Evolutionary conservation across 2,888 invertebrate species (phyloP), one percentile per base, ranked within the genome.

Genomic region (Dioctria linearis): DNA sequence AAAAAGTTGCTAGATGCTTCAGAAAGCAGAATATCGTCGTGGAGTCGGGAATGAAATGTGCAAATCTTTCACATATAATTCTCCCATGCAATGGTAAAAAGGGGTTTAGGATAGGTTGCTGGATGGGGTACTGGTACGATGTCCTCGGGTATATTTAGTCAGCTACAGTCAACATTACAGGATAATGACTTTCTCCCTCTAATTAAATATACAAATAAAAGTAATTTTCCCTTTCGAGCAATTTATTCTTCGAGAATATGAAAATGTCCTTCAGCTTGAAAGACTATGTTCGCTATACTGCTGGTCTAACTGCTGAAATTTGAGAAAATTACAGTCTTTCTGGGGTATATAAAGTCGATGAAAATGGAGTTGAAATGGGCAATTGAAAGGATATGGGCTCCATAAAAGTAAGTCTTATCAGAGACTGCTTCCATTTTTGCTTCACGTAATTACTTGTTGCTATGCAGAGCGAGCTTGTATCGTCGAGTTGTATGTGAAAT

Each of bases 151-250:
- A n/a, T 63, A 63, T 63, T 63, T 63, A 63, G 76, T 49, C 46
- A 51, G 61, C 11, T 49, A 63, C 63, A 76, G 61, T 63, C 63
- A 49, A 81, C 71, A 81, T 81, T 81, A 81, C 67, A 69, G 81
- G 71, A 78, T 81, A 81, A 81, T 81, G 81, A 81, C 76, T 76
- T 63, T 76, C 73, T 76, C 76, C 63, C 76, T 76, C 76, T 76
- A 76, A 76, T 76, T 76, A 76, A 76, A 76, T 76, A 76, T 65
- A 80, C 82, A 82, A 82, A 82, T 82, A 79, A 82, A 82, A 82
- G 80, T 82, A 82, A 82, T 82, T 82, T 82, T 65, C 79, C 71
- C 76, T 80, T 76, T 82, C 79, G 79, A 78, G 79, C 76, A 79
- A 80, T 82, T 80, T 82, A 82, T 79, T 80, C 67, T 79, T 79